phyloP scores from a whole-genome alignment of 2,888 invertebrate genomes.

The Copidosoma aretas region DNA sequence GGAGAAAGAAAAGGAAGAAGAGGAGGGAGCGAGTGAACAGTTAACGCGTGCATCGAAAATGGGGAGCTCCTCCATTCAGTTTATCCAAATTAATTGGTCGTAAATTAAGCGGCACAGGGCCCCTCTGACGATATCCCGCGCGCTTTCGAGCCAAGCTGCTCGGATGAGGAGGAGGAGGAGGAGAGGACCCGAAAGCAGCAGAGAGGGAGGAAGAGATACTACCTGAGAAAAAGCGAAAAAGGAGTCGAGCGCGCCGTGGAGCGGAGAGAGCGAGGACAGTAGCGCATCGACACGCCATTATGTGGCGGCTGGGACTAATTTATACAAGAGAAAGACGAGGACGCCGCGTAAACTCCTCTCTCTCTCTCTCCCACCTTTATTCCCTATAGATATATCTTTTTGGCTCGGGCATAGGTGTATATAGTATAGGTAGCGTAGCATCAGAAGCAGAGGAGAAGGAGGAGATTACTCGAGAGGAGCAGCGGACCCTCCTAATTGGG shows the following conservation, averaged over 20 bases:
- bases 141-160: slow-evolving; percentile 26
- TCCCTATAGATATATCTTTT: background rate
- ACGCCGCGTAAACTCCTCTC: slow-evolving; percentile 53
- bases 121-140: slow-evolving; percentile 49
- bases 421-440: too few relatives aligned
- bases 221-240: slow-evolving; percentile 39
- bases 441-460: slow-evolving; percentile 33
- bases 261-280: slow-evolving; percentile 58
- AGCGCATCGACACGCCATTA: slow-evolving; percentile 63
- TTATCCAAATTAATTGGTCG: slow-evolving; percentile 64
- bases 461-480: slow-evolving; percentile 51
- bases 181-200: slow-evolving; percentile 4
- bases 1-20: slow-evolving; percentile 26
- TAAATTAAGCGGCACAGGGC: slow-evolving; percentile 58
- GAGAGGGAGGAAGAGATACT: slow-evolving; percentile 29
- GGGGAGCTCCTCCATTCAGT: slow-evolving; percentile 56
- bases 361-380: slow-evolving; percentile 1
- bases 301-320: slow-evolving; percentile 62
- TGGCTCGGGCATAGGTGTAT: too few relatives aligned
- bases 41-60: slow-evolving; percentile 61
- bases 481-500: slow-evolving; percentile 59
- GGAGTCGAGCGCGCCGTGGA: slow-evolving; percentile 47
- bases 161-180: slow-evolving; percentile 25
- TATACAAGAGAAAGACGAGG: slow-evolving; percentile 61
- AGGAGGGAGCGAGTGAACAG: slow-evolving; percentile 48